Evolutionary conservation across 2,113 vertebrate genomes (phyloP), one percentile per base, ranked within the genome.

Genomic region (Dromaius novaehollandiae): DNA sequence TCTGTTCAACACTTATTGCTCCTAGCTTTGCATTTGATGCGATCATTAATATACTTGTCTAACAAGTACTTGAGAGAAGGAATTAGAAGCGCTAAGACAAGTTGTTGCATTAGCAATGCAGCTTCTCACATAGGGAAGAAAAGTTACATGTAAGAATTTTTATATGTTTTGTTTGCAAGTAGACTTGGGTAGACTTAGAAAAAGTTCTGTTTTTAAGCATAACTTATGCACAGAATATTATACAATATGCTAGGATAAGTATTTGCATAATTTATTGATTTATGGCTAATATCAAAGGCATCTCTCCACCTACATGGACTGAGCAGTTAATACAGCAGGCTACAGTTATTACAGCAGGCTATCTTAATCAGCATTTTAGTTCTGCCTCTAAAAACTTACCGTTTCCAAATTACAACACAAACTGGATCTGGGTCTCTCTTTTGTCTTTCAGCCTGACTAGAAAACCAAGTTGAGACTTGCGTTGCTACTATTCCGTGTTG

Each of bases 1-100:
- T 80, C 38, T 38, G 12, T 9, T 48, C 60, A 96, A 94, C 90
- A 86, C 97, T 98, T 98, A 98, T 97, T 98, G 97, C 96, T 97
- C 93, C 91, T 97, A 92, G 94, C 94, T 87, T 95, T 97, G 96
- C 86, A 95, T 46, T 95, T 95, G 83, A 96, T 96, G 91, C 53
- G 92, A 96, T 81, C 53, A 91, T 97, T 93, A 95, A 83, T 50
- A 58, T 44, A 51, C 79, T 84, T 51, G 75, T 73, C 50, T 76
- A 83, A 38, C 75, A 77, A 88, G 86, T 66, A 83, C 36, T 20
- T 19, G 36, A 71, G 63, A 65, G 53, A 44, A 88, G 55, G 44
- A 85, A 79, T 61, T 42, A 28, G 8, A 82, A 60, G 69, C 69
- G 46, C 86, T 36, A 71, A 68, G 13, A 70, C 5, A 73, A 19